These are phyloP conservation scores for Rhinoptilus africanus DNA, from an alignment of 2,113 vertebrate genomes.

Conservation along the genomic window DNA sequence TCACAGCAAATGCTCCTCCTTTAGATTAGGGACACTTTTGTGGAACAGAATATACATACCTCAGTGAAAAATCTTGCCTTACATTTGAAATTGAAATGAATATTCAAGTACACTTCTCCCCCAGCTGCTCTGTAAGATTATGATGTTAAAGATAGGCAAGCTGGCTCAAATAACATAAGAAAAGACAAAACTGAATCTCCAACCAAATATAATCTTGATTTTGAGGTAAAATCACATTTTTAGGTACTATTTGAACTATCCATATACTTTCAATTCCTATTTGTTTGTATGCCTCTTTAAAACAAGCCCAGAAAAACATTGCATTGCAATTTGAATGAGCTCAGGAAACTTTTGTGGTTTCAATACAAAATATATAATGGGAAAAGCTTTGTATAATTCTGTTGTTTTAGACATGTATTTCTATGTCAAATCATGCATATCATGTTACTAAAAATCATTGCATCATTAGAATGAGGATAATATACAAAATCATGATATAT, in stretches of 20 bases:
- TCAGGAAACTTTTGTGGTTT: not conserved
- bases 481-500: not conserved
- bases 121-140: not conserved
- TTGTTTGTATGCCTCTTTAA: not conserved
- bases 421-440: not conserved
- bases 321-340: not conserved
- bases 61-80: not conserved
- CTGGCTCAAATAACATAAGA: not conserved
- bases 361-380: not conserved
- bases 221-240: not conserved
- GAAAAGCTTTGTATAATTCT: not conserved
- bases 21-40: not conserved
- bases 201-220: not conserved
- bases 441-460: not conserved
- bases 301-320: not conserved
- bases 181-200: not conserved
- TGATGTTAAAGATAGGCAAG: not conserved
- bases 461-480: not conserved
- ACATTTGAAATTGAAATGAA: not conserved
- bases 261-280: not conserved
- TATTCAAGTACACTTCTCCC: not conserved
- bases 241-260: not conserved
- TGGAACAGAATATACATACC: not conserved
- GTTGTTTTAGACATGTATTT: not conserved
- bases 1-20: not conserved